These are phyloP conservation scores for Ellobius talpinus DNA, from an alignment of 2,113 vertebrate species.

Conservation along the genomic window DNA sequence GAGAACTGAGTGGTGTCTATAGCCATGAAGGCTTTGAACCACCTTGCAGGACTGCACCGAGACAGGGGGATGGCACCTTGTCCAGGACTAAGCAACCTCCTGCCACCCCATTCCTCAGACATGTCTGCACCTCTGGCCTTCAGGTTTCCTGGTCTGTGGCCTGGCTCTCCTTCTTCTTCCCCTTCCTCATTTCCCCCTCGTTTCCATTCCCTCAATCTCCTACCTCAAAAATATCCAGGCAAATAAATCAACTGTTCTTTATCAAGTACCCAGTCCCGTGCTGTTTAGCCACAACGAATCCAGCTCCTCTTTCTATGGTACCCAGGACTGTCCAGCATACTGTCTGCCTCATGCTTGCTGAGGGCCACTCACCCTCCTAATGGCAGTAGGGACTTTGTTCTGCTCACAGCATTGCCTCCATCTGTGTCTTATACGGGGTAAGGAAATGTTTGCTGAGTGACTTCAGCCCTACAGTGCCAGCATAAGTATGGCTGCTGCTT, in stretches of 20 bases:
- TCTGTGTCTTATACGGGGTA: not conserved
- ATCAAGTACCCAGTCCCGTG: not conserved
- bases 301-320: not conserved
- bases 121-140: not conserved
- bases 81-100: not conserved
- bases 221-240: not conserved
- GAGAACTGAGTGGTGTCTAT: not conserved
- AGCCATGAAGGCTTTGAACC: not conserved
- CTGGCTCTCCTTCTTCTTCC: not conserved
- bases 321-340: not conserved
- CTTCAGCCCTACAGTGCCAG: not conserved
- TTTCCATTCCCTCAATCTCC: not conserved
- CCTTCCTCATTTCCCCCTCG: rapidly evolving
- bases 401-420: not conserved
- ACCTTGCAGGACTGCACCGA: not conserved
- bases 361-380: too few species aligned
- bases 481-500: not conserved
- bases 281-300: not conserved
- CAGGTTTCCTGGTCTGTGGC: not conserved
- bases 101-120: not conserved
- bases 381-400: rapidly evolving
- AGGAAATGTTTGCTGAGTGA: not conserved
- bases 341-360: not conserved
- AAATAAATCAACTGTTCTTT: not conserved
- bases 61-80: not conserved